Percentiles rank a stretch among this genome's conserved stretches.
Evolutionary conservation across 2,888 invertebrate species (phyloP).

Genomic region (Spodoptera littoralis): DNA sequence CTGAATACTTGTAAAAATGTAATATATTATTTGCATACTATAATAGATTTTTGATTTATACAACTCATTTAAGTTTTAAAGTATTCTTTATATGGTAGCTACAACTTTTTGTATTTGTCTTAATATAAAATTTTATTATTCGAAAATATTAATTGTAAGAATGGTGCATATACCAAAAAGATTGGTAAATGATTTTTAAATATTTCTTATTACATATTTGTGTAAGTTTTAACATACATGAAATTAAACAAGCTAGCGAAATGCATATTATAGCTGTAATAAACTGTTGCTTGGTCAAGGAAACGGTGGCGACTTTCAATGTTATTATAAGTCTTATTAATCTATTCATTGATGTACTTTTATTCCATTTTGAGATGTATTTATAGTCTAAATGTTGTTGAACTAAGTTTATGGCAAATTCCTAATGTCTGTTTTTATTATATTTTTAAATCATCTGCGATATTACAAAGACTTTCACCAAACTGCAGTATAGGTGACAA

Average conservation of each 20-base stretch:
- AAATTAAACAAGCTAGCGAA: conserved; percentile 27
- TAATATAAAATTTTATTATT: conserved; percentile 12
- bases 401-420: conserved; percentile 24
- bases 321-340: conserved; percentile 10
- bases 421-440: conserved; percentile 2
- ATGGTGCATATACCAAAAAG: conserved; percentile 43
- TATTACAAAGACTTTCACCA: no score
- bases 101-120: conserved; percentile 24
- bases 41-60: conserved; percentile 15
- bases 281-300: conserved; percentile 9
- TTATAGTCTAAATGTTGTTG: conserved; percentile 23
- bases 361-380: conserved; percentile 17
- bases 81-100: conserved; percentile 31
- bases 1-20: conserved; percentile 38
- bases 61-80: conserved; percentile 7
- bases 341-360: conserved; percentile 25
- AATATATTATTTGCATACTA: conserved; percentile 35
- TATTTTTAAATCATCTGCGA: background rate
- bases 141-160: conserved; percentile 24
- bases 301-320: conserved; percentile 1
- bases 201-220: conserved; percentile 15
- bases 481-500: background rate
- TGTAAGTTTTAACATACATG: conserved; percentile 25
- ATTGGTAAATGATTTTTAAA: conserved; percentile 17
- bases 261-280: conserved; percentile 10